A percentile compares a stretch with the other conserved stretches of the same genome.
These are phyloP conservation scores for Acholoe squamosa DNA, from an alignment of 2,888 invertebrate species.

Conservation along the genomic window DNA sequence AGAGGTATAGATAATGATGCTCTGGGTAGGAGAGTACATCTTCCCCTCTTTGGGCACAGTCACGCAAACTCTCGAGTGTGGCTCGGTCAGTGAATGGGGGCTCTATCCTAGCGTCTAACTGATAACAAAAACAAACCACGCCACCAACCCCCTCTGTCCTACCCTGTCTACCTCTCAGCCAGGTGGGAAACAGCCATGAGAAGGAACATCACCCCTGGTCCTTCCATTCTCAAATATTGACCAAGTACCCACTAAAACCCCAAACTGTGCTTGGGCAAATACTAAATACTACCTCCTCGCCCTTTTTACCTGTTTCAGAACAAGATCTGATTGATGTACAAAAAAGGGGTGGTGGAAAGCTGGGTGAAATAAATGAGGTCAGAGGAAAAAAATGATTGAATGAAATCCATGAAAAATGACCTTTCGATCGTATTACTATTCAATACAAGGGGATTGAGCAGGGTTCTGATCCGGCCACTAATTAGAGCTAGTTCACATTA, in stretches of 20 bases:
- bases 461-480: background rate
- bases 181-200: background rate
- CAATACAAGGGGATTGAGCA: background rate
- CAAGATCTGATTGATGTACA: too few species aligned
- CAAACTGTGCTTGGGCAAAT: too few species aligned
- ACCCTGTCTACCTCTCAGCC: background rate
- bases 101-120: conserved; percentile 23
- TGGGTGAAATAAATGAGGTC: background rate
- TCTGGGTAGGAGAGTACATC: conserved; percentile 6
- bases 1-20: conserved; percentile 44
- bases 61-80: conserved; percentile 60
- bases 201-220: background rate
- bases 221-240: conserved; percentile 2
- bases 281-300: too few species aligned
- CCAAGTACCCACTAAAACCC: background rate
- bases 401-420: conserved; percentile 22
- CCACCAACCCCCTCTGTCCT: background rate
- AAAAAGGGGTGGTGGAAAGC: background rate
- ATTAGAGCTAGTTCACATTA: conserved; percentile 54
- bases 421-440: conserved; percentile 32
- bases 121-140: conserved; percentile 59
- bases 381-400: background rate
- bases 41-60: conserved; percentile 23
- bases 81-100: conserved; percentile 5
- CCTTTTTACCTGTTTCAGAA: too few species aligned